These are phyloP conservation scores for Hermaeophaga mercurialis DNA, from an alignment of 2,888 invertebrate species.

Conservation along the genomic window DNA sequence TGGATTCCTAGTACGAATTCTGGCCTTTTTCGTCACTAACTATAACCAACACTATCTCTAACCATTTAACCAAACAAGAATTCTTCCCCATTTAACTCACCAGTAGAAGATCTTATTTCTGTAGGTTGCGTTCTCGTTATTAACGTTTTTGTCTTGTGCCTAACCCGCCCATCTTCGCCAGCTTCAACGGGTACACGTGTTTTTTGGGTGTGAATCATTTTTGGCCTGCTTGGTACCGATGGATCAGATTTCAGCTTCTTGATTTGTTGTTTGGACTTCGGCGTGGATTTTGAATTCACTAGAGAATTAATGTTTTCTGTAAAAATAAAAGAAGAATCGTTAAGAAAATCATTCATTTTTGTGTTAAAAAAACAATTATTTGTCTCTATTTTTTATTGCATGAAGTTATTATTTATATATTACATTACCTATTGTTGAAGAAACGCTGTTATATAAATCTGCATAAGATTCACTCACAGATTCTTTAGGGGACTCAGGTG, in stretches of 20 bases:
- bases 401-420: no score
- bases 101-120: slow-evolving; percentile 57
- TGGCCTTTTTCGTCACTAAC: slow-evolving; percentile 1
- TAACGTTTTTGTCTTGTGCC: slow-evolving; percentile 65
- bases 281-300: slow-evolving; percentile 55
- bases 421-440: slow-evolving; percentile 52
- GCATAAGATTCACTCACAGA: slow-evolving; percentile 53
- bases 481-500: slow-evolving; percentile 48
- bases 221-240: slow-evolving; percentile 63
- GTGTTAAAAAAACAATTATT: no score
- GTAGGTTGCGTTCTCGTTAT: slow-evolving; percentile 61
- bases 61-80: slow-evolving; percentile 10
- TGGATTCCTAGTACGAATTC: neutral
- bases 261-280: slow-evolving; percentile 31
- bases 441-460: slow-evolving; percentile 59
- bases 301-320: slow-evolving; percentile 59
- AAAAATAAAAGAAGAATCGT: neutral
- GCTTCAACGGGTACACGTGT: slow-evolving; percentile 62
- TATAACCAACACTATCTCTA: slow-evolving; percentile 3
- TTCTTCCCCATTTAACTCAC: slow-evolving; percentile 32
- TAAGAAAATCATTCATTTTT: no score
- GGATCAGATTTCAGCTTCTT: slow-evolving; percentile 51
- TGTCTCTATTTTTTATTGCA: neutral
- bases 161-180: slow-evolving; percentile 59
- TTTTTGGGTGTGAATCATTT: slow-evolving; percentile 80